Base-by-base conservation (phyloP, 2,797 vertebrate species). In the Notoglanidium macrostoma region DNA sequence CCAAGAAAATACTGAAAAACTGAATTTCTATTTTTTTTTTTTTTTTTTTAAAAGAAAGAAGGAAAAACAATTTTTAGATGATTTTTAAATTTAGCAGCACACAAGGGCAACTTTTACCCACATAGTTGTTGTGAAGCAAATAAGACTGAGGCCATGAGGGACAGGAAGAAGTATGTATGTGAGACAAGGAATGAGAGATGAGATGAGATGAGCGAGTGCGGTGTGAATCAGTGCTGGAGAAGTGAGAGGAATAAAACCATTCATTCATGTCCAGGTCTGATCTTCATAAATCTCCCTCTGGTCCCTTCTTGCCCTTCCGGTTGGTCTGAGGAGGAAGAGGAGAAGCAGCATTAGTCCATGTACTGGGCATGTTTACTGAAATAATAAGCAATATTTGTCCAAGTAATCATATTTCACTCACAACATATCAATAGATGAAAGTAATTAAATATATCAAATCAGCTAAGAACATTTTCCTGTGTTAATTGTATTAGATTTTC, bases 221-320 rank as follows among this genome's bases (percentile, higher is more conserved):
- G 79, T 84, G 68, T 46, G 55, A 9, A 46, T 77, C 59, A 73
- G 59, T 86, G 57, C 40, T 78, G n/a, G 72, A 78, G 14, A 82
- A 46, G 77, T 17, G 57, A 59, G 23, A 78, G n/a, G 67, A 77
- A 74, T 84, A 49, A 87, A 84, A 70, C 51, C 32, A 35, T 84
- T 78, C 57, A 49, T 46, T 85, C 21, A 65, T 26, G 74, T 49
- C 29, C n/a, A 57, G 21, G 44, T 49, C 46, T 29, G 68, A 40
- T 79, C 68, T 83, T 90, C 83, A 88, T 85, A 79, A 63, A 74
- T 90, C 91, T 32, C 91, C 91, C 3, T 91, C 91, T 63, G 84
- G 51, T 26, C 86, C 87, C 40, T 89, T 90, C 83, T 90, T 91
- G 14, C 88, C 83, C 65, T 90, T 91, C 83, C 91, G 90, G 77